phyloP scores from a whole-genome alignment of 2,113 vertebrate genomes.

The Rhadina sibilatrix region DNA sequence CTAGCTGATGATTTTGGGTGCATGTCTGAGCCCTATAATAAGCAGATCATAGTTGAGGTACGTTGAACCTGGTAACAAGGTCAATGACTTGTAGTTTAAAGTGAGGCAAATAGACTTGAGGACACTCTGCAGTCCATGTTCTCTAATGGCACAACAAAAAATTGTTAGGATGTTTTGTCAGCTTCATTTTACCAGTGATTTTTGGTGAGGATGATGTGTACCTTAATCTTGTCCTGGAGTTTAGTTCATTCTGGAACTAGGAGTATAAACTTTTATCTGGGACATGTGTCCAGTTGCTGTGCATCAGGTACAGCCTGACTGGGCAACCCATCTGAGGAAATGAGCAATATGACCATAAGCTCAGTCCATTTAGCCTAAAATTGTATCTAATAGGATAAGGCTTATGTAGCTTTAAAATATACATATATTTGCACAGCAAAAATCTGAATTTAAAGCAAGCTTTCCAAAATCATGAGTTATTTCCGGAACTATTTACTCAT shows the following conservation, averaged over 20 bases:
- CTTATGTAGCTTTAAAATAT: background rate
- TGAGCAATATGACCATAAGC: background rate
- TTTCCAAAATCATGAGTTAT: background rate
- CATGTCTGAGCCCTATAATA: background rate
- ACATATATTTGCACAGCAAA: background rate
- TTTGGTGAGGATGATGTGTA: background rate
- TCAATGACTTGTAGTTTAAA: background rate
- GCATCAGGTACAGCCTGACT: background rate
- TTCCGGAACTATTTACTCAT: background rate
- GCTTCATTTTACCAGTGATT: background rate
- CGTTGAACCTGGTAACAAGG: background rate
- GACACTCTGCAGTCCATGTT: background rate
- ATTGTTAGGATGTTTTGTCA: background rate
- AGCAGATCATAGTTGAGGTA: background rate
- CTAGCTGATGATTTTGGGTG: background rate
- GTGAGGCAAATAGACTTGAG: background rate
- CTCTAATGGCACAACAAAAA: background rate
- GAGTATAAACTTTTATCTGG: background rate
- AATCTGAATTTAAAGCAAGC: background rate
- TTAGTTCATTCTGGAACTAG: background rate
- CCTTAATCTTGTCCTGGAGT: background rate
- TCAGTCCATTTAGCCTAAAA: background rate
- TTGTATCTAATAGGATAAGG: background rate
- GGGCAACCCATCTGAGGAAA: background rate
- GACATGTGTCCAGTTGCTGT: background rate